Base-by-base conservation (phyloP, 2,797 vertebrate species). In the Lacerta viridis region DNA sequence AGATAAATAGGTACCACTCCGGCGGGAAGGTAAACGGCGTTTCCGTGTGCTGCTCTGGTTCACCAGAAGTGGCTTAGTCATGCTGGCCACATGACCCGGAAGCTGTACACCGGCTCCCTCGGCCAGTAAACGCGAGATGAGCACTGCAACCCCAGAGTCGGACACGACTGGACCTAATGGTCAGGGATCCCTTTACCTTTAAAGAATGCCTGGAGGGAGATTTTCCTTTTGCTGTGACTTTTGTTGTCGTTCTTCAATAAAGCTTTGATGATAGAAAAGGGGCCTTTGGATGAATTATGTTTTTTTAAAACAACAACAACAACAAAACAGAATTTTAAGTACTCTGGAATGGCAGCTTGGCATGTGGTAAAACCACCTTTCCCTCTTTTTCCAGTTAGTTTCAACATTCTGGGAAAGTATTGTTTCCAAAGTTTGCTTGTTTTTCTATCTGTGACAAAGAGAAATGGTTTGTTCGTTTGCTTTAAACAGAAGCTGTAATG, bases 401-500 rank as follows among this genome's bases (percentile, higher is more conserved):
- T 89, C 85, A 78, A 76, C 18, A 46, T 23, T 93, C 80, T 81
- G 72, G 36, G 29, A 90, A 84, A 59, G 59, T 50, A 89, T 9
- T 3, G 43, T 83, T 87, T 88, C 50, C 87, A 77, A 86, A 91
- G 84, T 79, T 4, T 1, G 33, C 86, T n/a, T 72, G 0, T 9
- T 88, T 89, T 86, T 25, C 3, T 78, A 5, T 39, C 36, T 1
- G 15, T 36, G 18, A 64, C 4, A 91, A 89, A 89, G 78, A 89
- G 18, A 87, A 88, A 68, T 55, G 1, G 0, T 85, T 91, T 72
- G 1, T 71, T 90, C 7, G 55, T 88, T 93, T 93, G 11, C 15
- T 90, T 92, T 89, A 88, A 89, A 91, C 17, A 88, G 33, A 83
- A 89, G n/a, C 5, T 39, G 1, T 87, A 83, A 68, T 75, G 0